Evolutionary conservation across 2,888 invertebrate genomes (phyloP), one percentile per base, ranked within the genome.

Genomic region (Drosophila monieri): DNA sequence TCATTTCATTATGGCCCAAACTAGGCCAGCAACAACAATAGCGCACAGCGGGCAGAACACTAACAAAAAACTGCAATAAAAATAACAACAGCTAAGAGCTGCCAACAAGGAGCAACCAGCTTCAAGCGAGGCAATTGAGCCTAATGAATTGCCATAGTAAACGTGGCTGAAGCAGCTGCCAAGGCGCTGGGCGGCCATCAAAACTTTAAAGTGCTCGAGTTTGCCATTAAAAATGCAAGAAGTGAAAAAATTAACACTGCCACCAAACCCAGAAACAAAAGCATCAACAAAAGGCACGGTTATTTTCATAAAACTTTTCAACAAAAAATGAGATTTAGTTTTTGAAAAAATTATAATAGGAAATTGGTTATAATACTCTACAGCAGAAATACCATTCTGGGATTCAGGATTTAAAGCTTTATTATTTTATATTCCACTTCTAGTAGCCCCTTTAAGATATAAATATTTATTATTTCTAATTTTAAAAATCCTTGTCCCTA

Each of bases 141-240:
- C 73, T 85, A 83, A 83, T 83, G 85, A 83, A 83, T 83, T 81
- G 78, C 72, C 62, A 72, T 74, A 68, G 74, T 80, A 72, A 74
- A 83, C 73, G 68, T 69, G 51, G 47, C 48, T 69, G 68, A 67
- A 64, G 62, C 68, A 77, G 79, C 77, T 75, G 84, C 66, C 70
- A 47, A 79, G 68, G 48, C 62, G 67, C 78, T 65, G 37, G 14
- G 9, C 14, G 73, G 65, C 76, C 54, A 78, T 78, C 78, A 76
- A 84, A 85, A 84, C 64, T 86, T 84, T 86, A 84, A 77, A 86
- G 78, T 84, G 80, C 70, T 48, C 46, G 57, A 65, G 72, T 52
- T 65, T 18, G 21, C 44, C 60, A 69, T 64, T 55, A 78, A 68
- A 64, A 66, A 47, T 55, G 49, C 32, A 54, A 14, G 21, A 57